A percentile compares a stretch with the other conserved stretches of the same genome.
Evolutionary conservation across 1,140 invertebrate species (phyloP).

Genomic region (Drosophila teissieri): DNA sequence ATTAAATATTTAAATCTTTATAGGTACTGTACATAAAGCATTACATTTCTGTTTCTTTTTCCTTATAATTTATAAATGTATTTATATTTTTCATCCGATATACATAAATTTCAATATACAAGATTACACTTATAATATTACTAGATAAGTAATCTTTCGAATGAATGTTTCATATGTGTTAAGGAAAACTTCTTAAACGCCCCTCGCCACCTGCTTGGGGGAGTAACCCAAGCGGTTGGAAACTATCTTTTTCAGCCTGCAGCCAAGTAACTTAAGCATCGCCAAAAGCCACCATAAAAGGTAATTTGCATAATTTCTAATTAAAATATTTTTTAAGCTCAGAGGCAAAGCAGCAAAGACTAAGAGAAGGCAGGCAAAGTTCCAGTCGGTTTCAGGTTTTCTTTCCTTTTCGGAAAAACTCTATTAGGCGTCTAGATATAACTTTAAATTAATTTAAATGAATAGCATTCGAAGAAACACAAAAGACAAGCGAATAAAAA

Average conservation of each 20-base stretch:
- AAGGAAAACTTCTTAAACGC: neutral
- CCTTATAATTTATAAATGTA: neutral
- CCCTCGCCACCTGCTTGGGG: constrained; percentile 23
- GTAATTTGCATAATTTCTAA: constrained; percentile 71
- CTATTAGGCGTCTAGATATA: constrained; percentile 53
- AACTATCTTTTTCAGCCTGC: constrained; percentile 12
- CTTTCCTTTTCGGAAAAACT: constrained; percentile 21
- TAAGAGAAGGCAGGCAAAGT: constrained; percentile 15
- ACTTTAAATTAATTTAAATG: constrained; percentile 75
- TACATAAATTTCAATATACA: too few species aligned
- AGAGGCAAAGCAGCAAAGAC: constrained; percentile 8
- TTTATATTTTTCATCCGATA: too few species aligned
- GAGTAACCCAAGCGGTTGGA: constrained; percentile 25
- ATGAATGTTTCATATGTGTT: neutral
- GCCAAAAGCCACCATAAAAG: constrained; percentile 39
- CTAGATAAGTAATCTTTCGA: neutral
- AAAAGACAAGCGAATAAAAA: too few species aligned
- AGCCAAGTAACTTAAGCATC: constrained; percentile 34
- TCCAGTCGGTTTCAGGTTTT: constrained; percentile 31
- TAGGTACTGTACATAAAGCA: too few species aligned
- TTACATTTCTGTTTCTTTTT: neutral
- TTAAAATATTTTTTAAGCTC: constrained; percentile 65
- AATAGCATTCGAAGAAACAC: too few species aligned
- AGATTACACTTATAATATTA: neutral
- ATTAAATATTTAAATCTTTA: too few species aligned